Evolutionary conservation across 30 jellyfish, hydroid and myxozoan genomes (phyloP).

Genomic region (Sanderia malayensis): DNA sequence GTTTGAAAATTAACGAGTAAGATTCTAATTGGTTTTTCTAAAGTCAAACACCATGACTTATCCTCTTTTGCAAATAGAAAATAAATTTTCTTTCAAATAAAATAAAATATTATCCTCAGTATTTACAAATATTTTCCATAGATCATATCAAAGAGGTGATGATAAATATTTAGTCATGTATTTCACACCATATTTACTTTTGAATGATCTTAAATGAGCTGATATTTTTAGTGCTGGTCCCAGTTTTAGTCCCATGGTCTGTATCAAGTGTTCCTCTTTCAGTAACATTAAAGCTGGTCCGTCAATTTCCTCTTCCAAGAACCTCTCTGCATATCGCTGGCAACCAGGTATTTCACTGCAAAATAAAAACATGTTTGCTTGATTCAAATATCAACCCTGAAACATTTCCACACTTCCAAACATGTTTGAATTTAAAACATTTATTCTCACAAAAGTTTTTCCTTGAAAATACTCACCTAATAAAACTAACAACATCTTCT

Average conservation of each 20-base stretch:
- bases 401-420: background rate
- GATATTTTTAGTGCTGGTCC: slow-evolving; percentile 99
- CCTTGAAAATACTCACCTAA: slow-evolving; percentile 76
- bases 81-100: background rate
- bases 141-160: slow-evolving; percentile 75
- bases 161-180: slow-evolving; percentile 81
- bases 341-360: slow-evolving; percentile 96
- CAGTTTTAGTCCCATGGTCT: slow-evolving; percentile 85
- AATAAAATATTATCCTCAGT: background rate
- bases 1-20: no score
- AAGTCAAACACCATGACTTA: background rate
- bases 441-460: no score
- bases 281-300: slow-evolving; percentile 87
- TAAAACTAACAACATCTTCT: slow-evolving; percentile 82
- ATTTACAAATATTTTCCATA: slow-evolving; percentile 41
- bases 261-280: slow-evolving; percentile 45
- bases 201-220: slow-evolving; percentile 79
- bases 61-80: background rate
- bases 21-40: no score
- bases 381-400: background rate
- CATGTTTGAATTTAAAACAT: no score
- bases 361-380: background rate
- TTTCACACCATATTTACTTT: slow-evolving; percentile 76
- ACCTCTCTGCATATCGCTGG: slow-evolving; percentile 67
- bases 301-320: slow-evolving; percentile 90